phyloP scores from a whole-genome alignment of 2,113 vertebrate species.

The Axis porcinus region DNA sequence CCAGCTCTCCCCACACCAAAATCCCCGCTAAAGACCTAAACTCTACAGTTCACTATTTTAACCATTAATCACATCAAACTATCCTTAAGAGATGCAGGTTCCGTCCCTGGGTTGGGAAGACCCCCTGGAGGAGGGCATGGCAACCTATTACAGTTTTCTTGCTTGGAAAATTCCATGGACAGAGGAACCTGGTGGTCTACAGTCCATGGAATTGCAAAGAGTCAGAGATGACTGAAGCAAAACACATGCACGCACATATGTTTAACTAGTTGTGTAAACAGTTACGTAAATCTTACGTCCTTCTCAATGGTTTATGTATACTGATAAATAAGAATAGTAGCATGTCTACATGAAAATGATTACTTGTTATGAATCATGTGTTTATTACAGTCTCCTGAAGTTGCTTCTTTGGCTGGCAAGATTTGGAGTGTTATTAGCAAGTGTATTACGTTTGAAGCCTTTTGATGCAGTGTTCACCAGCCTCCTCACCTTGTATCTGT shows the following conservation, averaged over 20 bases:
- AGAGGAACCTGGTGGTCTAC: neutral
- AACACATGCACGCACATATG: neutral
- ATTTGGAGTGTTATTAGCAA: neutral
- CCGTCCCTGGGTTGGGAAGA: neutral
- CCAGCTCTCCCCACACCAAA: neutral
- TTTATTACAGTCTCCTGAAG: neutral
- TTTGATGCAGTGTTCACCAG: neutral
- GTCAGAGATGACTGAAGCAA: neutral
- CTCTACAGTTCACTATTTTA: neutral
- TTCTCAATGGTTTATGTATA: neutral
- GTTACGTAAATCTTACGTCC: neutral
- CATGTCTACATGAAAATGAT: neutral
- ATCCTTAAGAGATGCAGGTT: neutral
- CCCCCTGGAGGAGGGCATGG: neutral
- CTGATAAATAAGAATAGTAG: neutral
- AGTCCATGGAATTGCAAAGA: neutral
- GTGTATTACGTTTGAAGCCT: neutral
- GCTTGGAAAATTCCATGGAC: neutral
- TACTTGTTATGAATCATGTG: neutral
- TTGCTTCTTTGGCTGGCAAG: neutral
- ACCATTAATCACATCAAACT: neutral
- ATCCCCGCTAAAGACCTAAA: accelerated
- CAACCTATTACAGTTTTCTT: neutral
- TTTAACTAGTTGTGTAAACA: neutral
- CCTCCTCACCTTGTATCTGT: neutral